Evolutionary conservation across 2,888 invertebrate species (phyloP), one percentile per base, ranked within the genome.

Genomic region (Papilio elwesi): DNA sequence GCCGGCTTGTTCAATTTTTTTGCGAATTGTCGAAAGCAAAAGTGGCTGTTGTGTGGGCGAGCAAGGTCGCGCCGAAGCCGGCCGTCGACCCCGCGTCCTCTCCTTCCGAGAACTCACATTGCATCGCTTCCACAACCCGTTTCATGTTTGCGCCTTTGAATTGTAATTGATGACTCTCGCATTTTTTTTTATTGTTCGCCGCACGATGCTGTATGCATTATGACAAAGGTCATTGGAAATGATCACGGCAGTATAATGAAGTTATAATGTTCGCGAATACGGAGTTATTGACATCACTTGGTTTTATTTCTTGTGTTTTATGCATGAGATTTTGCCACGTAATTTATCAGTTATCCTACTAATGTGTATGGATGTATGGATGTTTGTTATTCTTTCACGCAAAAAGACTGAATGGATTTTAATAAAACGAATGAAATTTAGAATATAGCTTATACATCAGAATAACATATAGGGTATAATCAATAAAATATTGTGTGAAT

Each of bases 1-100:
- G 75, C 76, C 73, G 75, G 75, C 69, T 76, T 73, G 74, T 78
- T 70, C 63, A 65, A 57, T 80, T 91, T 91, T 92, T 93, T 92
- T 91, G 92, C 91, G 88, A 87, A 89, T 87, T 88, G 86, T 84
- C 91, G 93, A 93, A 93, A 93, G 93, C 90, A 93, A 93, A 91
- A 93, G 93, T 93, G 90, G 89, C 82, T 86, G 87, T 75, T 87
- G 91, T 91, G 93, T 92, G 92, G 93, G 92, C 92, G 91, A 93
- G 90, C 94, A 92, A 90, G 92, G 94, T 93, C 94, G 92, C 90
- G 90, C 88, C 88, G 93, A 91, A 36, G 65, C 43, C 71, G 64
- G 55, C 57, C 65, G 49, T 8, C 65, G 57, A 52, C 53, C 64
- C 48, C 53, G 69, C 51, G 49, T 66, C 71, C 69, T 59, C 55